A percentile compares a stretch with the other conserved stretches of the same genome.
Conservation (phyloP, 2,113 vertebrate species). For the Glaucomys volans region DNA sequence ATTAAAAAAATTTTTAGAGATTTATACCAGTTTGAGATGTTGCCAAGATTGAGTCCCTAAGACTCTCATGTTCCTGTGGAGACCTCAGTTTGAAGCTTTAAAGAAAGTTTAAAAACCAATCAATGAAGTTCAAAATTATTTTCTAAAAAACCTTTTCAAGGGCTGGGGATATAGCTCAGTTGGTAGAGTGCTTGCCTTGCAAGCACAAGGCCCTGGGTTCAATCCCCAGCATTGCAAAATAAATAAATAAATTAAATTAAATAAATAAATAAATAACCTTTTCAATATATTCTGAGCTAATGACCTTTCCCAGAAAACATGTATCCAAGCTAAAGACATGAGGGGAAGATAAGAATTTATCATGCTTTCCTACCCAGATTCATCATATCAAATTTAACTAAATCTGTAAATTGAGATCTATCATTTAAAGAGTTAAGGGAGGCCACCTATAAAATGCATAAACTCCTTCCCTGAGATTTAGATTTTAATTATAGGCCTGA, state of each 20-base stretch:
- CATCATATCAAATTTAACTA: background rate
- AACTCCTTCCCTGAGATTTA: background rate
- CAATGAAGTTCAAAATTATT: conserved; percentile 32
- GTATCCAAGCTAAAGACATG: background rate
- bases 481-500: background rate
- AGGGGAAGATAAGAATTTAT: background rate
- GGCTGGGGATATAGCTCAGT: no score
- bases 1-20: background rate
- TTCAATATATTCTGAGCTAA: conserved; percentile 1
- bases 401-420: background rate
- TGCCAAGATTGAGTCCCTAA: background rate
- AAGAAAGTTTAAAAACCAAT: conserved; percentile 9
- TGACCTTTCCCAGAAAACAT: background rate
- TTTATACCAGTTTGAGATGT: background rate
- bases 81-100: conserved; percentile 7
- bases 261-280: no score
- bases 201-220: no score
- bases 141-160: conserved; percentile 34
- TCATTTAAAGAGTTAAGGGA: background rate
- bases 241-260: no score
- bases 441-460: background rate
- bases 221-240: no score
- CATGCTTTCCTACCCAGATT: background rate
- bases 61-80: background rate
- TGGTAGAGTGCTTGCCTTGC: no score